phyloP scores from a whole-genome alignment of 2,888 invertebrate genomes.

The Trisateles emortualis region DNA sequence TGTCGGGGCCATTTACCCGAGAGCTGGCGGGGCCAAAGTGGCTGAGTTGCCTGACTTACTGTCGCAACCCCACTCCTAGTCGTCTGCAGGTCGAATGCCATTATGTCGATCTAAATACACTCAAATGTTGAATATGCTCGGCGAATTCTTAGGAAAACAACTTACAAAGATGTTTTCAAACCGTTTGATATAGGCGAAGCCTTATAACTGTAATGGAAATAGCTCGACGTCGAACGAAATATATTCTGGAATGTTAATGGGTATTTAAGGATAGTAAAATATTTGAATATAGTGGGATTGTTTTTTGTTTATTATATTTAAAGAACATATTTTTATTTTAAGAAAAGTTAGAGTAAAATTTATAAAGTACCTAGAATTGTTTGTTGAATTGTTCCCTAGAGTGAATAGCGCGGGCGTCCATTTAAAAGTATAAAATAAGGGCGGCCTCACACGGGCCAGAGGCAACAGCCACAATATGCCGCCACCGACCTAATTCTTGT shows the following conservation, averaged over 20 bases:
- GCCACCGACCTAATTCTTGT: too few species aligned
- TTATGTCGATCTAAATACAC: slow-evolving; percentile 65
- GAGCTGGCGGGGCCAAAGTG: slow-evolving; percentile 49
- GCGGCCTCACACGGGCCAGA: too few species aligned
- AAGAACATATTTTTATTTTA: too few species aligned
- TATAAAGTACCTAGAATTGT: too few species aligned
- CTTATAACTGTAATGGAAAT: slow-evolving; percentile 24
- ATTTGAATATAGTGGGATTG: background rate
- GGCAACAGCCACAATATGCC: too few species aligned
- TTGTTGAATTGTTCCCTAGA: too few species aligned
- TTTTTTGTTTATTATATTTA: background rate
- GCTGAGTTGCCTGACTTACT: slow-evolving; percentile 62
- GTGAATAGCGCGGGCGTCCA: too few species aligned
- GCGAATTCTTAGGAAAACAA: slow-evolving; percentile 57
- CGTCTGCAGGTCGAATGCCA: slow-evolving; percentile 73
- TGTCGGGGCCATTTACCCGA: slow-evolving; percentile 71
- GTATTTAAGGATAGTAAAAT: slow-evolving; percentile 11
- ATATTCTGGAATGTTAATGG: slow-evolving; percentile 12
- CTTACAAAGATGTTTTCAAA: slow-evolving; percentile 45
- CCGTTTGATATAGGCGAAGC: slow-evolving; percentile 34
- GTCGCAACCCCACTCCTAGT: slow-evolving; percentile 42
- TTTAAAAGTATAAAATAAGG: too few species aligned
- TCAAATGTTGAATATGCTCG: slow-evolving; percentile 50
- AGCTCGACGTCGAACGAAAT: slow-evolving; percentile 13
- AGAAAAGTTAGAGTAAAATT: too few species aligned